phyloP scores from a whole-genome alignment of 2,888 invertebrate species.

The Lasius fuliginosus region DNA sequence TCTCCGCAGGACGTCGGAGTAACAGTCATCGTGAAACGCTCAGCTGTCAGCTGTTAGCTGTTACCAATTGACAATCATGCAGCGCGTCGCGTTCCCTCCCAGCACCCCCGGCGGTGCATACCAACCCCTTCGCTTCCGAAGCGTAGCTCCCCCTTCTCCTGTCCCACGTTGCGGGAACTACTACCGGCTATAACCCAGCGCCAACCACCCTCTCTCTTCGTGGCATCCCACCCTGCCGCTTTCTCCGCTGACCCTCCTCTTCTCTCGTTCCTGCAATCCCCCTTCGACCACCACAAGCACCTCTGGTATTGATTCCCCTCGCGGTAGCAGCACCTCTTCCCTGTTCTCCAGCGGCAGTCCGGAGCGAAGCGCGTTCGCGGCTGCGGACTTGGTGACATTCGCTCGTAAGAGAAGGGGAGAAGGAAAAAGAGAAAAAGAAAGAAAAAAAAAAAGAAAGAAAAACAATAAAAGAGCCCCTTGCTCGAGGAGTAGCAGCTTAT shows the following conservation, averaged over 20 bases:
- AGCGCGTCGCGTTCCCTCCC: conserved; percentile 64
- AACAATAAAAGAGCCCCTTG: conserved; percentile 6
- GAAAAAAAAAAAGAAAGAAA: background rate
- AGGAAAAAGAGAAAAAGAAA: too few species aligned
- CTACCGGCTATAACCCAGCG: conserved; percentile 37
- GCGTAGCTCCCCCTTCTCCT: conserved; percentile 24
- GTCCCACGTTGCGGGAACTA: conserved; percentile 35
- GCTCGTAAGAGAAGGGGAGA: conserved; percentile 35
- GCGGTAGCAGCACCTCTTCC: conserved; percentile 81
- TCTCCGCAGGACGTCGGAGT: conserved; percentile 12
- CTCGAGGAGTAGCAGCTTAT: conserved; percentile 12
- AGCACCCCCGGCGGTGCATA: conserved; percentile 61
- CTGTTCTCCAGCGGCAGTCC: conserved; percentile 82
- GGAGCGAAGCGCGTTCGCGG: conserved; percentile 82
- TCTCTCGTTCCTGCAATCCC: conserved; percentile 79
- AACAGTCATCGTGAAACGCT: conserved; percentile 30
- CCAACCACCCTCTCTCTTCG: conserved; percentile 58
- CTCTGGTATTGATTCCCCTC: conserved; percentile 85
- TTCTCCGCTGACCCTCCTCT: conserved; percentile 85
- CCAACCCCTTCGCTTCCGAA: conserved; percentile 27
- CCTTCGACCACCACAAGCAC: conserved; percentile 68
- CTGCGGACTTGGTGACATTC: conserved; percentile 72
- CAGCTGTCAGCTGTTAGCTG: conserved; percentile 27
- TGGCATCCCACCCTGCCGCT: conserved; percentile 57
- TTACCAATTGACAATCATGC: conserved; percentile 47